phyloP scores from a whole-genome alignment of 2,888 invertebrate genomes.

The Tetragonula carbonaria region DNA sequence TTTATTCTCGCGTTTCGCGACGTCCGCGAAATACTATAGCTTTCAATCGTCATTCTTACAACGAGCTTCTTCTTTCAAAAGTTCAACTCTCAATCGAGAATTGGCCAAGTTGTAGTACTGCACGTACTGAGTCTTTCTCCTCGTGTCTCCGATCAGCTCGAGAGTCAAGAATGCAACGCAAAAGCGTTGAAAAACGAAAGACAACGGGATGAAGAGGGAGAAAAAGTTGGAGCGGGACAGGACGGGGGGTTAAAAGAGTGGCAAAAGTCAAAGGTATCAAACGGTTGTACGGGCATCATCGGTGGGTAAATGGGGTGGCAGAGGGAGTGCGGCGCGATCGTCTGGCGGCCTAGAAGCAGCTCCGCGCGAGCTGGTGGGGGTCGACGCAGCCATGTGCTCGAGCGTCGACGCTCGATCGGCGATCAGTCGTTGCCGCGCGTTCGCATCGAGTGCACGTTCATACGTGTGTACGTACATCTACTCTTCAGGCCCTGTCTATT shows the following conservation, averaged over 20 bases:
- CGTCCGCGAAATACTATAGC: not conserved
- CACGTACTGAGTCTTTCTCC: too few species aligned
- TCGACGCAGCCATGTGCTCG: constrained; percentile 80
- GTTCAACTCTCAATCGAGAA: too few species aligned
- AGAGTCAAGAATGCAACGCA: not conserved
- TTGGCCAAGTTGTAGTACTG: too few species aligned
- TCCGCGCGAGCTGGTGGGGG: constrained; percentile 50
- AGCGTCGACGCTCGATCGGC: constrained; percentile 76
- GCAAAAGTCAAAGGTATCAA: constrained; percentile 21
- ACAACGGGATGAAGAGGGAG: not conserved
- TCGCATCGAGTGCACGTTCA: constrained; percentile 76
- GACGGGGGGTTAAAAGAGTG: not conserved
- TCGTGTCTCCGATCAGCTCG: not conserved
- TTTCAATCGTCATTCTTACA: too few species aligned
- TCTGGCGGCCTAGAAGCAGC: constrained; percentile 60
- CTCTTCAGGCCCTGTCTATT: not conserved
- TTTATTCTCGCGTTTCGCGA: not conserved
- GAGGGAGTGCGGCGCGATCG: constrained; percentile 33
- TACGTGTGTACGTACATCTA: not conserved
- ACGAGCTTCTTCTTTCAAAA: too few species aligned
- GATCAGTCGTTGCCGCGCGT: constrained; percentile 82
- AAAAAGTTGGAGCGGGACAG: not conserved
- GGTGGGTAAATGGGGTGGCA: constrained; percentile 13
- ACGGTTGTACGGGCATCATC: constrained; percentile 17
- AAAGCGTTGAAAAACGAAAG: not conserved